Base-by-base conservation (phyloP, 2,797 vertebrate species). In the Myotis pilosus region DNA sequence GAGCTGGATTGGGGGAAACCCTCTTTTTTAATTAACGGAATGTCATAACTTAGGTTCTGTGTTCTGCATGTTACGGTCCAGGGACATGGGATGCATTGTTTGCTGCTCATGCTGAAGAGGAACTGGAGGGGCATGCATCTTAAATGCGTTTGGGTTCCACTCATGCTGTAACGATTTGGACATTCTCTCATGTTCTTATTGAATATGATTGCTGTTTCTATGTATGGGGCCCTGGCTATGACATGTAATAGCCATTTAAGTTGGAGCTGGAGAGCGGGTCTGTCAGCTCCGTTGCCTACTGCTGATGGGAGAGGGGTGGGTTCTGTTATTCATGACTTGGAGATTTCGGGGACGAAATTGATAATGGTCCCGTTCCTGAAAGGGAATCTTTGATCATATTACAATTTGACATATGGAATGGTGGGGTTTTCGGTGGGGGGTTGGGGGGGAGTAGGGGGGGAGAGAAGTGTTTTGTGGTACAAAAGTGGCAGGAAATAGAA, bases 401-500 rank as follows among this genome's bases (percentile, higher is more conserved):
- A 69, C 15, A 6, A 19, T 88, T 80, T 96, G 88, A 96, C 80
- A 51, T 69, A 1, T 2, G 38, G 85, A 95, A 66, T 94, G 87
- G 62, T 64, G 62, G 62, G 72, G 66, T 93, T 83, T 96, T 95
- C 96, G 93, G 33, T 68, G 62, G 51, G 51, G 51, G 51, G 51
- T 17, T 6, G 57, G 11, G 57, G 57, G 60, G 23, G n/a, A n/a
- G 2, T 9, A 10, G 53, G 5, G 1, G 55, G 55, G 53, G 82
- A 96, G 86, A 76, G 92, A 51, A 55, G 49, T 2, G 55, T 96
- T 78, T 64, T 94, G 87, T 9, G 0, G 60, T n/a, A 92, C 89
- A 68, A 97, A 97, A 87, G 83, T 8, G 41, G 91, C 87, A 96
- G 92, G 95, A 76, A 92, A 96, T 36, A 96, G 84, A 79, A 79